Evolutionary conservation across 2,113 vertebrate species (phyloP), one percentile per base, ranked within the genome.

Genomic region (Grammomys dolichurus): DNA sequence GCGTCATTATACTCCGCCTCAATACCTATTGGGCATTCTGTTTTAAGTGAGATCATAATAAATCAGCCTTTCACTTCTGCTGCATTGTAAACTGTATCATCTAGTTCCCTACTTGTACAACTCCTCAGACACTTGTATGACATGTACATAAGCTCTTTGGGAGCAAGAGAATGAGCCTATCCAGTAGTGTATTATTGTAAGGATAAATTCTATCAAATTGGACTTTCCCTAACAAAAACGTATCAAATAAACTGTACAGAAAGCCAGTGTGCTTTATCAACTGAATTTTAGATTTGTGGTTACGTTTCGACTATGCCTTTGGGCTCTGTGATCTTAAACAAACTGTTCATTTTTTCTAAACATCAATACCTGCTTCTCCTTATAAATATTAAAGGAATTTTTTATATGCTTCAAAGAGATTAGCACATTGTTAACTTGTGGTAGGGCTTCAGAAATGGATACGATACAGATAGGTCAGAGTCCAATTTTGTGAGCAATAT

Each of bases 331-430:
- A 67, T 28, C 13, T 81, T 93, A 72, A 7, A 5, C 46, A 89
- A 92, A 73, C 73, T 75, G 48, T n/a, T 95, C 77, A 54, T 73
- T 90, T 96, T 94, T 75, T 67, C 48, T 70, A 73, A 92, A 76
- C 28, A 67, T 67, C 90, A 31, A 6, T 36, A 85, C 5, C 46
- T 63, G 26, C 17, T 69, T 81, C 65, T 60, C 58, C 89, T 60
- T 67, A 19, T n/a, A 90, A 95, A 75, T 20, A 82, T 92, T 86
- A 91, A 91, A 82, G 19, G 14, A 40, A 40, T 40, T 40, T 40
- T 40, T 40, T 40, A 40, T 40, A 40, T 40, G 24, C 13, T 87
- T 87, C 65, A 51, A 85, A 31, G 24, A 43, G 20, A 8, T 94
- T 67, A 90, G 36, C n/a, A 90, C 19, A 40, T 14, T 14, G 28